Evolutionary conservation across 2,797 vertebrate genomes (phyloP).

Genomic region (Presbytis comata): DNA sequence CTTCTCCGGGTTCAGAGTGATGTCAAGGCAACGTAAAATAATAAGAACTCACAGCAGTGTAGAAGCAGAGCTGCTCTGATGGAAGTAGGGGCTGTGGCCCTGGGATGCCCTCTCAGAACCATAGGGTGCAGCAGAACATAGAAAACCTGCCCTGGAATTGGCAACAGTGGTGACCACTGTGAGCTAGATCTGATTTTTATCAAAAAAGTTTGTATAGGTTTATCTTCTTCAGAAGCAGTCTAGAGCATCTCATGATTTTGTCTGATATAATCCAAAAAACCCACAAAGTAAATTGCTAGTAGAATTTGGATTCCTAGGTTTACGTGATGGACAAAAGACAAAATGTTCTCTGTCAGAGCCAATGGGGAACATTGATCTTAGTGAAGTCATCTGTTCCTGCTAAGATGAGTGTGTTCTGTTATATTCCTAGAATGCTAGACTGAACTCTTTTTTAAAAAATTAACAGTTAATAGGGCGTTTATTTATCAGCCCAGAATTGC

Average conservation of each 20-base stretch:
- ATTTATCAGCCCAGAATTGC: neutral
- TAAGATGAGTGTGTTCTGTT: neutral
- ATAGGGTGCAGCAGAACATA: neutral
- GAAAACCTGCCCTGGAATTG: no score
- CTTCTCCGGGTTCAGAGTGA: neutral
- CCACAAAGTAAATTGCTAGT: neutral
- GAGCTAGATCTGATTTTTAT: neutral
- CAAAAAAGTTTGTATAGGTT: neutral
- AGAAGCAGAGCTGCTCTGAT: neutral
- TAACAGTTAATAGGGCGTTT: neutral
- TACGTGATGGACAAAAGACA: neutral
- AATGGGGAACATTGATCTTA: neutral
- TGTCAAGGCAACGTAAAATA: neutral
- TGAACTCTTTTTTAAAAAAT: neutral
- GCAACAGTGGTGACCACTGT: fast-evolving
- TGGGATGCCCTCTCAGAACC: neutral
- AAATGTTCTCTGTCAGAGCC: neutral
- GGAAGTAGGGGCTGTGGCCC: neutral
- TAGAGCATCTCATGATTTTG: neutral
- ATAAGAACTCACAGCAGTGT: neutral
- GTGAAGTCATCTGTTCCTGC: neutral
- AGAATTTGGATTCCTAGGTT: neutral
- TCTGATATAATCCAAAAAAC: neutral
- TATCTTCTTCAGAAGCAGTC: neutral
- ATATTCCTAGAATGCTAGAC: neutral